Base-by-base conservation (phyloP, 2,797 vertebrate genomes). In the Lepus townsendii region DNA sequence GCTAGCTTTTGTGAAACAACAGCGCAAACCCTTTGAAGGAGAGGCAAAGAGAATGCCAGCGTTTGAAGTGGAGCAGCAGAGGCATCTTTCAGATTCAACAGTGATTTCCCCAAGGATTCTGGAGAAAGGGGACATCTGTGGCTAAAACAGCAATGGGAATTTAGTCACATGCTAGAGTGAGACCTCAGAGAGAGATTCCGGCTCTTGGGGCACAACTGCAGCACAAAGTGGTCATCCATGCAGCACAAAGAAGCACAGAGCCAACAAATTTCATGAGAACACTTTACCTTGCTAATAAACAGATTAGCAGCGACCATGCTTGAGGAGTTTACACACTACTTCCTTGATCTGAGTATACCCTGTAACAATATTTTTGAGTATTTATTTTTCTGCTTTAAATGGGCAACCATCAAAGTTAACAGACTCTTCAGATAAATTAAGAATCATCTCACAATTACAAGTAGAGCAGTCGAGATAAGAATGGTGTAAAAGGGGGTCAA, bases 11-110 rank as follows among this genome's bases (percentile, higher is more conserved):
- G 69, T 73, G 82, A 92, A 68, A 84, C 63, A 54, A 75, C 20
- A 75, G n/a, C 12, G 30, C 79, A 79, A 71, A 65, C 2, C 38
- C 50, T 88, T 91, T 90, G 62, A 93, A 83, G 88, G 75, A 73
- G 4, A 90, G 63, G 32, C 7, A 75, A 71, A 79, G 32, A 7
- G 17, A 80, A 68, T 42, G 3, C 20, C 3, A 85, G 22, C 83
- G 14, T 8, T 42, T 77, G 32, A 62, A 80, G 20, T 52, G 32
- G 11, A n/a, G 8, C 32, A n/a, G 8, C 32, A 77, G 62, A 83
- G 12, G 27, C 42, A 83, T 27, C 62, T 12, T 4, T 69, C 35
- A 27, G 22, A 72, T 35, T 83, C 17, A 63, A 57, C 78, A 83
- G 7, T 50, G 16, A 71, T 93, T 93, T 84, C 12, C 20, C n/a